Evolutionary conservation across 2,888 invertebrate species (phyloP), one percentile per base, ranked within the genome.

Genomic region (Drosophila barbarae): DNA sequence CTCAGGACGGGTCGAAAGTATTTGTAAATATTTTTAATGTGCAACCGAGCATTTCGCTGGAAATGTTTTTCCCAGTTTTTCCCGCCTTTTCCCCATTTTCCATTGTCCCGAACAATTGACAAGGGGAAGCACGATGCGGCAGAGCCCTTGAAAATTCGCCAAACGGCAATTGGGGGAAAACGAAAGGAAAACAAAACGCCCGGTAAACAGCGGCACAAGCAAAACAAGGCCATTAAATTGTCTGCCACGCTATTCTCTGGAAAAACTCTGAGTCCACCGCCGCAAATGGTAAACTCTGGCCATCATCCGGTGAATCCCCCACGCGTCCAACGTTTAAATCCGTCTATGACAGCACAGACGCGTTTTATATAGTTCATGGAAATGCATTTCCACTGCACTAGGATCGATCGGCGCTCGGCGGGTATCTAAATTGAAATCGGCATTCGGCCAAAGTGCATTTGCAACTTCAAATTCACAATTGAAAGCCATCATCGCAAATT

Each of bases 381-480:
- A 50, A 52, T 84, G 69, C 78, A 71, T 79, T 73, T 53, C 21
- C 49, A 15, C 10, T 41, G 36, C 44, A 46, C 15, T 53, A 55
- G 61, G 10, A 15, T 28, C 57, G 50, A 9, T 42, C 13, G 41
- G 23, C 41, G 21, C 12, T 12, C 12, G 41, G 23, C 55, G 53
- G 61, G 46, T 67, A 85, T 80, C 79, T 80, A 60, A 80, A 80
- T 80, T 80, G 74, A 85, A 80, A 80, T 85, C 83, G 74, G 68
- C 80, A 74, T 79, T 82, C 71, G 71, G 56, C 63, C 72, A 69
- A 76, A 80, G 85, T 85, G 85, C 79, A 79, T 76, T 76, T 71
- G 65, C 72, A 83, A 84, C 85, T 79, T 80, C 63, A 61, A 66
- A 68, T 61, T 68, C 68, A 34, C 71, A 68, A 71, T 72, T 66